phyloP scores from a whole-genome alignment of 2,888 invertebrate species.

The Acanthococcus lagerstroemiae region DNA sequence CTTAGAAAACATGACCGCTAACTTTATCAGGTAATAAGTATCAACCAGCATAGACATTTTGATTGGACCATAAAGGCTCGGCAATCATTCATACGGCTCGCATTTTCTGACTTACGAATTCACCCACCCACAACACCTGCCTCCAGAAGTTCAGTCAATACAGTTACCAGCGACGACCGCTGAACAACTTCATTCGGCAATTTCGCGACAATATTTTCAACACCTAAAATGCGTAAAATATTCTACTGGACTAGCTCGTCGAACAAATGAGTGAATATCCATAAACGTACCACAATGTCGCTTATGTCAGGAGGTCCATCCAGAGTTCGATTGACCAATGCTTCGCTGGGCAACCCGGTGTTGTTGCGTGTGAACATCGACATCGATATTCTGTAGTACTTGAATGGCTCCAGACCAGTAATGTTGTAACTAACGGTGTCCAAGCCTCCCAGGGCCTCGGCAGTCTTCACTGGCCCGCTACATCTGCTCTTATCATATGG shows the following conservation, averaged over 20 bases:
- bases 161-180: too few relatives aligned
- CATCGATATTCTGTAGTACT: slow-evolving; percentile 61
- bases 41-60: too few relatives aligned
- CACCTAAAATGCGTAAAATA: too few relatives aligned
- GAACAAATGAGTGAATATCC: background rate
- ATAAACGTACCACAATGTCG: slow-evolving; percentile 47
- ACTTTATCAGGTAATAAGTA: too few relatives aligned
- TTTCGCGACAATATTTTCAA: too few relatives aligned
- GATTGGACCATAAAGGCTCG: too few relatives aligned
- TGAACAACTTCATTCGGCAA: too few relatives aligned
- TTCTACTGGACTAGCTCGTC: background rate
- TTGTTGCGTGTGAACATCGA: slow-evolving; percentile 52
- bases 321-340: slow-evolving; percentile 54
- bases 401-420: slow-evolving; percentile 59
- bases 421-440: slow-evolving; percentile 48
- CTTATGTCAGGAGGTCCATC: slow-evolving; percentile 50
- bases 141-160: too few relatives aligned
- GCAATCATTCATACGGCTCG: too few relatives aligned
- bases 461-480: background rate
- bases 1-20: too few relatives aligned
- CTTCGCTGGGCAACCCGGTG: slow-evolving; percentile 50
- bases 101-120: too few relatives aligned
- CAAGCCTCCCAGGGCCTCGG: background rate
- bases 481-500: background rate
- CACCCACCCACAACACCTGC: too few relatives aligned